Conservation (phyloP, 2,797 vertebrate species). For the Phataginus tricuspis region DNA sequence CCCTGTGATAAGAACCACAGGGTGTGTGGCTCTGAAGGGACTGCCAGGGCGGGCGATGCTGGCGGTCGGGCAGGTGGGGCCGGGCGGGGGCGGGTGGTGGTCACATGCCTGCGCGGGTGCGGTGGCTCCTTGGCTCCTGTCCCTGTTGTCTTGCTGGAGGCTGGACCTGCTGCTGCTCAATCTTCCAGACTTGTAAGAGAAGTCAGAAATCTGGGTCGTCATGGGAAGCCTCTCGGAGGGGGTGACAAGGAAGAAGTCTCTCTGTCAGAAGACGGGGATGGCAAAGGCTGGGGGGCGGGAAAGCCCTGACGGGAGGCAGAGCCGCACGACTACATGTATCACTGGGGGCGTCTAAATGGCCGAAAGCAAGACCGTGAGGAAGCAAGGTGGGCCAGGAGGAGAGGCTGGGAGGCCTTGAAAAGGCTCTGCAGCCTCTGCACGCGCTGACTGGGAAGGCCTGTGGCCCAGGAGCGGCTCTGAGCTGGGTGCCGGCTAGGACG, state of each 20-base stretch:
- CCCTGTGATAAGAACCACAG: not conserved
- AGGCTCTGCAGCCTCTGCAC: rapidly evolving
- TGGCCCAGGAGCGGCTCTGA: rapidly evolving
- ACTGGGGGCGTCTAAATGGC: too few relatives aligned
- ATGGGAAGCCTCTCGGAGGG: not conserved
- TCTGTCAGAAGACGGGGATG: not conserved
- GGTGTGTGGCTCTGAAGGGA: too few relatives aligned
- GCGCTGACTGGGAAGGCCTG: too few relatives aligned
- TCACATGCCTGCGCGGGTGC: rapidly evolving
- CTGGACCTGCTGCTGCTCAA: not conserved
- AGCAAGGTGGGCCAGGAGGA: not conserved
- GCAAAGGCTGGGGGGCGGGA: not conserved
- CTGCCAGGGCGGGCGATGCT: not conserved
- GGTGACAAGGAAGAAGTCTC: not conserved
- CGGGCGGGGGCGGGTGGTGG: rapidly evolving
- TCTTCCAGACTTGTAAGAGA: not conserved
- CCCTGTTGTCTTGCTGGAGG: not conserved
- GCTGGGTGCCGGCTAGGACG: not conserved
- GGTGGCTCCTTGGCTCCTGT: not conserved
- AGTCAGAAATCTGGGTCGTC: not conserved
- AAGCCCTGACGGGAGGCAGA: not conserved
- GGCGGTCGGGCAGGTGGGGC: not conserved
- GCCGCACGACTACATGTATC: too few relatives aligned
- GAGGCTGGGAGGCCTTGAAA: not conserved
- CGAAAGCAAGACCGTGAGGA: too few relatives aligned